These are phyloP conservation scores for Apostichopus parvimensis DNA, from an alignment of 35 echinoderm and acorn worm genomes.

Conservation along the genomic window DNA sequence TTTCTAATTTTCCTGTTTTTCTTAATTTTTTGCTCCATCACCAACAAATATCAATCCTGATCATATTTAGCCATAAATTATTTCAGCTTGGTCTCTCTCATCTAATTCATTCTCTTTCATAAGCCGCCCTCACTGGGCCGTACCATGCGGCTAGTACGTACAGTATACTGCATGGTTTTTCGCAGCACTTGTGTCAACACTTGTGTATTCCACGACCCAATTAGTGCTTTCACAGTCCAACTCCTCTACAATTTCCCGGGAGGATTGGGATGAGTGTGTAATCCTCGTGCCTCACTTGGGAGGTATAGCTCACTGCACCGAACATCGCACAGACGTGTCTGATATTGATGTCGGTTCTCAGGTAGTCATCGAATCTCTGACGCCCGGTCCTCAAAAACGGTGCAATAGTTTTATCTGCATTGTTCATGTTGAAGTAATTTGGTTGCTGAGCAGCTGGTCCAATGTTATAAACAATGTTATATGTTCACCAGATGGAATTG, in stretches of 20 bases:
- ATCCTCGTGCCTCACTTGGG: neutral
- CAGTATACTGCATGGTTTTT: constrained; percentile 7
- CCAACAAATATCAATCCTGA: constrained; percentile 41
- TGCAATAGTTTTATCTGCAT: too few species aligned
- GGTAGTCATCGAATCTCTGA: too few species aligned
- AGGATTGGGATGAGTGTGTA: neutral
- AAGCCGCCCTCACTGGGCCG: neutral
- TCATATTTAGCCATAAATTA: constrained; percentile 34
- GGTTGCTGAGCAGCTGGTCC: too few species aligned
- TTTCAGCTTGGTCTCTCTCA: neutral
- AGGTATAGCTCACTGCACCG: neutral
- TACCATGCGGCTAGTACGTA: neutral
- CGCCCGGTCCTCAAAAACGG: too few species aligned
- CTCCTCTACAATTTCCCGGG: constrained; percentile 24
- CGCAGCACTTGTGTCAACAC: constrained; percentile 21
- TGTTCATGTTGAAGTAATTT: too few species aligned
- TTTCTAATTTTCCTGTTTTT: neutral
- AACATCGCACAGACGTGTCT: too few species aligned
- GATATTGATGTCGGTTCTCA: too few species aligned
- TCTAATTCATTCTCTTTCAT: constrained; percentile 17
- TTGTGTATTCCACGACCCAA: constrained; percentile 46
- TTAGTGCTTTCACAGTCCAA: constrained; percentile 41
- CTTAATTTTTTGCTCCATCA: constrained; percentile 18
- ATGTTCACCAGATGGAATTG: too few species aligned
- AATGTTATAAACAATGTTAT: too few species aligned